Evolutionary conservation across 2,113 vertebrate species (phyloP).

Genomic region (Amphiprion ocellaris): DNA sequence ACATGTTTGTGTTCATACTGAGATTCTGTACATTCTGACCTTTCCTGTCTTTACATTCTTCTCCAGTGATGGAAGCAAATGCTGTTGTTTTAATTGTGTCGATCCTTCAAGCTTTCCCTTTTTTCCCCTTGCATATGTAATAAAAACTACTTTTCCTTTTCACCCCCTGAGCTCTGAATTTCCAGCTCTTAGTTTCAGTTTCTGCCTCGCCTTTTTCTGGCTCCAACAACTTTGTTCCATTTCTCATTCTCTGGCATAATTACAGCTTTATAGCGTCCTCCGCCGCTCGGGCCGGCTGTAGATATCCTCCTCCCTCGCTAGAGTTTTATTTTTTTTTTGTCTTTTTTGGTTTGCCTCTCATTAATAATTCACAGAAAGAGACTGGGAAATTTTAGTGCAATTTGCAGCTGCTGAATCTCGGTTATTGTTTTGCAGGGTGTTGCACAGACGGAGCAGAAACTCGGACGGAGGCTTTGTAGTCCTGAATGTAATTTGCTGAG

Average conservation of each 20-base stretch:
- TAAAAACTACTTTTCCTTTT: constrained; percentile 49
- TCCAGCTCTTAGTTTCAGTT: constrained; percentile 61
- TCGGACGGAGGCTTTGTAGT: constrained; percentile 72
- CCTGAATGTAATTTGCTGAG: constrained; percentile 67
- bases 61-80: constrained; percentile 17
- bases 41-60: not conserved
- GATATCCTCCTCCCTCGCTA: constrained; percentile 25
- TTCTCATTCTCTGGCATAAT: constrained; percentile 77
- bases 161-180: constrained; percentile 37
- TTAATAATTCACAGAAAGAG: constrained; percentile 81
- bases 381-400: constrained; percentile 78
- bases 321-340: constrained; percentile 29
- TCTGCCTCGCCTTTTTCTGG: constrained; percentile 59
- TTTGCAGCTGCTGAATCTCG: constrained; percentile 79
- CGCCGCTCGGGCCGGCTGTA: constrained; percentile 43
- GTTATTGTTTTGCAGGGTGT: constrained; percentile 75
- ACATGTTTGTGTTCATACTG: too few relatives aligned
- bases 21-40: not conserved
- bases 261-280: constrained; percentile 70
- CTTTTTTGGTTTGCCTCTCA: constrained; percentile 69
- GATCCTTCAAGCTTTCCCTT: constrained; percentile 38
- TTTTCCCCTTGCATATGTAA: constrained; percentile 49
- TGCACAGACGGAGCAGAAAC: constrained; percentile 53
- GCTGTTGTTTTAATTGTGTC: constrained; percentile 60
- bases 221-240: constrained; percentile 74